Base-by-base conservation (phyloP, 2,888 invertebrate species). In the Schizaphis graminum region DNA sequence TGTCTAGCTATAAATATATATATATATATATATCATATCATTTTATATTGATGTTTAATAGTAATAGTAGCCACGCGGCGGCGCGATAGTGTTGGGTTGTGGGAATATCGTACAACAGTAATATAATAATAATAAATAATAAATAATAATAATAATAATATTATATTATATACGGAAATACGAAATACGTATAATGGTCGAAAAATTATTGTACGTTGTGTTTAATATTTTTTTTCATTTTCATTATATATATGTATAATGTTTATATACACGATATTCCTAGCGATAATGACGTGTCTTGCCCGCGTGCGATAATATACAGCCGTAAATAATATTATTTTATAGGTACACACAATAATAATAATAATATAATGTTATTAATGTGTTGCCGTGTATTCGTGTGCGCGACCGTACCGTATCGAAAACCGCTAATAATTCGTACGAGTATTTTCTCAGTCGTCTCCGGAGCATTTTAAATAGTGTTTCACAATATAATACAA, bases 361-460 rank as follows among this genome's bases (percentile, higher is more conserved):
- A 26, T 57, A 26, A 53, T 53, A 53, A 13, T 56, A 26, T 26
- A 35, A 77, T 77, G 21, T 77, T 77, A 77, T 77, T 77, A 77
- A 8, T 21, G 77, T 5, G 5, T 67, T 67, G n/a, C 67, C 13
- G n/a, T 35, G 67, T 67, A 67, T 67, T 67, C 77, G 77, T 77
- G 77, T 21, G 77, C 77, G 77, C 77, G 77, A 35, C 35, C 77
- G 77, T 21, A 35, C 35, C 77, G 77, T 77, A 77, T 77, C 77
- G 77, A 77, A 77, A 35, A 77, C 21, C 77, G 35, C 77, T 77
- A 35, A 77, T 77, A 77, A 77, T 77, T 77, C 77, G 77, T 77
- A 77, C 77, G 77, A 35, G 2, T 77, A 21, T 77, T 77, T 77
- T 67, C 35, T 35, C n/a, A 35, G 67, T n/a, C 67, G 13, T 67